Evolutionary conservation across 2,113 vertebrate species (phyloP), one percentile per base, ranked within the genome.

Genomic region (Labrus mixtus): DNA sequence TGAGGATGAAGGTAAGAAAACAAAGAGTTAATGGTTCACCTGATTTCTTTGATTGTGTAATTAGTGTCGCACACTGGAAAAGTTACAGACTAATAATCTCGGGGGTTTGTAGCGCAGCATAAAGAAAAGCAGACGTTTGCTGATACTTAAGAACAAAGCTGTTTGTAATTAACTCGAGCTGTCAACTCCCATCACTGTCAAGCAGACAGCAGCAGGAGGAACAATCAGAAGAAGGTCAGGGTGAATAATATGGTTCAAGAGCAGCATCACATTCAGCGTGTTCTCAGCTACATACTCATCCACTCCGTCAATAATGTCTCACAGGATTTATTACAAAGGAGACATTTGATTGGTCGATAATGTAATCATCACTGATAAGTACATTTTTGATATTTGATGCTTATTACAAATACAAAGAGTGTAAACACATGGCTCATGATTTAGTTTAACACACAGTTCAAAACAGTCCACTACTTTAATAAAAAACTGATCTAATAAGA

Each of bases 161-260:
- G 25, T 6, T 41, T 48, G 55, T 59, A 33, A 33, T 39, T 62
- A 57, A 73, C 60, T 48, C 58, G 69, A 60, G 20, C 51, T 72
- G 69, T 66, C 65, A 69, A 36, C 66, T 77, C 19, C 25, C 63
- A 62, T 81, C 60, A 84, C 33, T 20, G 50, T 68, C 45, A 54
- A 51, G 29, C 29, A 23, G 72, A 68, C 54, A 64, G 48, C 59
- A 25, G 56, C 29, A 25, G 39, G 43, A 48, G 10, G 36, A 77
- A 69, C 76, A 76, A 57, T 76, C 54, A 59, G 1, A 10, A 55
- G 12, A 46, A 17, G 50, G 10, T 66, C 55, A 53, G 59, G 53
- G 67, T 78, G 83, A 81, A 77, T 73, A 23, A 78, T 41, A 45
- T 15, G 68, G 64, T 53, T 65, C 54, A 20, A 41, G 23, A 82